A percentile compares a stretch with the other conserved stretches of the same genome.
These are phyloP conservation scores for Fulica atra DNA, from an alignment of 2,113 vertebrate genomes.

Conservation along the genomic window DNA sequence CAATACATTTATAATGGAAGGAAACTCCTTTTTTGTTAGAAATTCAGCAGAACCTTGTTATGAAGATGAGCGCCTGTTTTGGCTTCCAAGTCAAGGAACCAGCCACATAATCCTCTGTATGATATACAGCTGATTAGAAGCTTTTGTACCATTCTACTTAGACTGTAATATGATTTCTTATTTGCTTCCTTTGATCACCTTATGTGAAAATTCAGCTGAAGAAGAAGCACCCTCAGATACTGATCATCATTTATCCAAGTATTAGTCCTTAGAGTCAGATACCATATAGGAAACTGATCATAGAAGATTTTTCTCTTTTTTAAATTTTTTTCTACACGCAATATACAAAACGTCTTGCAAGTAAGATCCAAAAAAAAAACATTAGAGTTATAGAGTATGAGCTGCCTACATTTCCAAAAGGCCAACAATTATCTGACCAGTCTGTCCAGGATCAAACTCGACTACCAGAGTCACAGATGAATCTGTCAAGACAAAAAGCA, in stretches of 20 bases:
- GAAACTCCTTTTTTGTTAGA: not conserved
- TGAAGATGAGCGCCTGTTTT: not conserved
- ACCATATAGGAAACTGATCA: not conserved
- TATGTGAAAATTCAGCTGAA: not conserved
- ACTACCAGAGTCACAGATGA: not conserved
- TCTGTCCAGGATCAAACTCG: fast-evolving
- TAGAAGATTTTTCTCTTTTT: not conserved
- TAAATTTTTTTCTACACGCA: not conserved
- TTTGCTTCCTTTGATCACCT: not conserved
- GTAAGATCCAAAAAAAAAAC: not conserved
- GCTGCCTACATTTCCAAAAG: not conserved
- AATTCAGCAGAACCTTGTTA: not conserved
- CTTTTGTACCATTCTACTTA: not conserved
- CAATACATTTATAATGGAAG: not conserved
- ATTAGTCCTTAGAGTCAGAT: not conserved
- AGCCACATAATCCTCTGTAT: not conserved
- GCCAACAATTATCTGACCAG: not conserved
- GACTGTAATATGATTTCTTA: not conserved
- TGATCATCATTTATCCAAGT: not conserved
- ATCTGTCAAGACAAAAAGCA: not conserved
- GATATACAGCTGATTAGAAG: not conserved
- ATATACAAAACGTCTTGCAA: not conserved
- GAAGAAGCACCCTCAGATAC: not conserved
- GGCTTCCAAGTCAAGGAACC: not conserved
- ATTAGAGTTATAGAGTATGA: not conserved